A percentile compares a stretch with the other conserved stretches of the same genome.
phyloP scores from a whole-genome alignment of 2,113 vertebrate species.

The Psilopogon haemacephalus region DNA sequence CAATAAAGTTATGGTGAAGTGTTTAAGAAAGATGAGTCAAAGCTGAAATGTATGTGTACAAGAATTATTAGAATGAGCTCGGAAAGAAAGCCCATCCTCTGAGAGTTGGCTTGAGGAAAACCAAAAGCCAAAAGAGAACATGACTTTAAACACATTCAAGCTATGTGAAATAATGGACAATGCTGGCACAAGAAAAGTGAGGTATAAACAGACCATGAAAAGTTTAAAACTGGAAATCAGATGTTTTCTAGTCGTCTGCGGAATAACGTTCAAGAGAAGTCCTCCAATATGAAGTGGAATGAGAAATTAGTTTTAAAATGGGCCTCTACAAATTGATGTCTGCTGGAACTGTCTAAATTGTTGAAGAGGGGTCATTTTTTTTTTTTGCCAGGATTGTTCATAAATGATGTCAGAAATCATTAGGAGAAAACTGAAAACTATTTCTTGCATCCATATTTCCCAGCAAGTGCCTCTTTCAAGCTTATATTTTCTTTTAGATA shows the following conservation, averaged over 20 bases:
- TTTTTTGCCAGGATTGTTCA: neutral
- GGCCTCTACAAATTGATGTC: neutral
- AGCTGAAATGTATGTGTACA: neutral
- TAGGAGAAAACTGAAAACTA: neutral
- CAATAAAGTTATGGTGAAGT: neutral
- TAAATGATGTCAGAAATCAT: neutral
- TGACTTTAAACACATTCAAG: neutral
- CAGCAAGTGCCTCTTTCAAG: neutral
- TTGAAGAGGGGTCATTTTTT: neutral
- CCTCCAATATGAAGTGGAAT: neutral
- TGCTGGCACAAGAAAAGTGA: neutral
- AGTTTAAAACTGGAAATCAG: neutral
- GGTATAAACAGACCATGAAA: neutral
- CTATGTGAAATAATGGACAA: neutral
- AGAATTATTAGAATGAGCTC: neutral
- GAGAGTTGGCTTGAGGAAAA: neutral
- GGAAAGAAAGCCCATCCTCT: neutral
- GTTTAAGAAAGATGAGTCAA: neutral
- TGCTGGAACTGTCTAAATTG: neutral
- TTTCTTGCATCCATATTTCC: neutral
- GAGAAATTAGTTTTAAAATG: neutral
- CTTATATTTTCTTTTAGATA: neutral
- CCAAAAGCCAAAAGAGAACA: neutral
- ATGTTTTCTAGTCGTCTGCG: neutral
- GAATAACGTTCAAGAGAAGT: neutral